Evolutionary conservation across 2,888 invertebrate species (phyloP).

Genomic region (Drosophila siamana): DNA sequence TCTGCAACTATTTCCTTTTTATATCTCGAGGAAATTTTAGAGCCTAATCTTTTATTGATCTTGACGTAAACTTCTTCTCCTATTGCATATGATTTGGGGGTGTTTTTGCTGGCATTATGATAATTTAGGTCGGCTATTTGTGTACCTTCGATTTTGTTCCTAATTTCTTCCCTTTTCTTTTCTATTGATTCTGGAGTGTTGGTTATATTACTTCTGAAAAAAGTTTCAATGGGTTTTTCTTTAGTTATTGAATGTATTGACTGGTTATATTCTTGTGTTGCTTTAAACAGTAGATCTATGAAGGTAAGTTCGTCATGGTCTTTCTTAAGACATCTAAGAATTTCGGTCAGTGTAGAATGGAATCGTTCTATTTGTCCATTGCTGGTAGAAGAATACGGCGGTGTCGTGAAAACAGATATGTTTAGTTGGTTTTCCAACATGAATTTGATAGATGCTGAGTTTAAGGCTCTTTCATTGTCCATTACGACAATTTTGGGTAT

Average conservation of each 20-base stretch:
- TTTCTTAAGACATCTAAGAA: slow-evolving; percentile 4
- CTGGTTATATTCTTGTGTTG: slow-evolving; percentile 10
- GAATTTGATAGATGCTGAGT: too few species aligned
- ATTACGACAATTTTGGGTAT: too few species aligned
- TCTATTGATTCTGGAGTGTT: background rate
- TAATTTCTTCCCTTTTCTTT: slow-evolving; percentile 1
- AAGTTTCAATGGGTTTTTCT: background rate
- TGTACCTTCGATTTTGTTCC: background rate
- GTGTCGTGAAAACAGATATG: background rate
- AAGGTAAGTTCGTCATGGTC: too few species aligned
- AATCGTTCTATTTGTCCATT: slow-evolving; percentile 21
- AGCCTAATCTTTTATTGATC: slow-evolving; percentile 16
- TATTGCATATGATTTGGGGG: background rate
- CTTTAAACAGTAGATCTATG: slow-evolving; percentile 2
- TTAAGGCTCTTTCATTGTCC: too few species aligned
- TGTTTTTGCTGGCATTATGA: background rate
- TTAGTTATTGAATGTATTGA: slow-evolving; percentile 2
- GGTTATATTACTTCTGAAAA: background rate
- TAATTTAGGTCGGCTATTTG: background rate
- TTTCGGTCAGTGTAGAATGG: slow-evolving; percentile 3
- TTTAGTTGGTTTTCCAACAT: background rate
- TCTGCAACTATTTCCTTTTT: slow-evolving; percentile 14
- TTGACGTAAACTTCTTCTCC: slow-evolving; percentile 14
- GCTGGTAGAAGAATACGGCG: slow-evolving; percentile 7
- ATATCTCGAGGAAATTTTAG: slow-evolving; percentile 5